Conservation (phyloP, 2,888 invertebrate genomes). For the Hedychridium roseum region DNA sequence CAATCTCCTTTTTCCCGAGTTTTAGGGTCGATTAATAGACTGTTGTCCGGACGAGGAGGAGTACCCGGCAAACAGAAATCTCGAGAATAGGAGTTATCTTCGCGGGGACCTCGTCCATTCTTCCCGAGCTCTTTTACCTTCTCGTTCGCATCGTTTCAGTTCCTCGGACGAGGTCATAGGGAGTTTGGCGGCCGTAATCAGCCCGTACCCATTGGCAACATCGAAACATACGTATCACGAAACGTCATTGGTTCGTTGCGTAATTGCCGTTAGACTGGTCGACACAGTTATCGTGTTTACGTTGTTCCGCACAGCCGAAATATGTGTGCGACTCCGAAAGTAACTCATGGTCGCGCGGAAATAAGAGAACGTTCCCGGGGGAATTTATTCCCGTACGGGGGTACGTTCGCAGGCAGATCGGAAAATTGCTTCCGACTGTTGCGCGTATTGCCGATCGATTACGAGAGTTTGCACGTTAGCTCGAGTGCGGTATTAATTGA, state of each 20-base stretch:
- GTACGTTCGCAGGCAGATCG: too few relatives aligned
- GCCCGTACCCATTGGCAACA: slow-evolving; percentile 19
- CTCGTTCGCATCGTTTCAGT: slow-evolving; percentile 9
- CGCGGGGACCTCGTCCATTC: too few relatives aligned
- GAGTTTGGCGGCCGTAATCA: slow-evolving; percentile 23
- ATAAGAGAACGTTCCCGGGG: too few relatives aligned
- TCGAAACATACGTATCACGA: slow-evolving; percentile 6
- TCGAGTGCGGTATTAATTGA: slow-evolving; percentile 23
- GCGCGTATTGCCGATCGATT: too few relatives aligned
- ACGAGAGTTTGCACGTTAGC: slow-evolving; percentile 1
- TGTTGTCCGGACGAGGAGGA: too few relatives aligned
- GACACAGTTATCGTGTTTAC: slow-evolving; percentile 9
- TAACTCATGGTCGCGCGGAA: not conserved
- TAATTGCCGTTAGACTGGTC: slow-evolving; percentile 15
- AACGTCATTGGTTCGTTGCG: slow-evolving; percentile 12
- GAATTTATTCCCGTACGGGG: not conserved
- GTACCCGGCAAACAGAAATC: too few relatives aligned
- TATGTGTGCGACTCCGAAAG: slow-evolving; percentile 4
- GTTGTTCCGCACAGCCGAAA: too few relatives aligned
- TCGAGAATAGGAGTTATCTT: too few relatives aligned
- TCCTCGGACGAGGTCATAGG: too few relatives aligned
- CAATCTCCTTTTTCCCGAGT: not conserved
- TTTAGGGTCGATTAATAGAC: slow-evolving; percentile 15
- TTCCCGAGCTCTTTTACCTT: slow-evolving; percentile 4
- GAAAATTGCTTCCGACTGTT: too few relatives aligned